These are phyloP conservation scores for Petrocephalus schoutedeni DNA, from an alignment of 2,797 vertebrate species.

Conservation along the genomic window DNA sequence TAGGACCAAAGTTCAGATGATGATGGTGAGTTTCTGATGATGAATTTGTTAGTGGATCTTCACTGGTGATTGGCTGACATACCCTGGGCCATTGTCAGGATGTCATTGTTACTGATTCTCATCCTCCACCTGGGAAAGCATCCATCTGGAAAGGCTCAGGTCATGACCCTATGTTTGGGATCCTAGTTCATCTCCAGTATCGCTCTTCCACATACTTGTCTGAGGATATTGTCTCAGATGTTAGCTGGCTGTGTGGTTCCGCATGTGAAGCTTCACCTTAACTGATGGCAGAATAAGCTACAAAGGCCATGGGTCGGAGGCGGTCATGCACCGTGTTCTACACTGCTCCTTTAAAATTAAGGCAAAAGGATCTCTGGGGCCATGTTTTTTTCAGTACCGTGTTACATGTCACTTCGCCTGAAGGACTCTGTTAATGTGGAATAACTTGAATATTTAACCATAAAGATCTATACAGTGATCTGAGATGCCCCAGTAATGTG, in stretches of 20 bases:
- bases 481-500: not conserved
- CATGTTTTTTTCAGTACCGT: not conserved
- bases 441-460: constrained; percentile 4
- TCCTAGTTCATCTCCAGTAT: not conserved
- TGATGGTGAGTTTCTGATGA: not conserved
- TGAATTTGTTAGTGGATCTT: not conserved
- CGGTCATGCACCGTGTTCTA: not conserved
- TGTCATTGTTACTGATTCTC: not conserved
- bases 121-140: not conserved
- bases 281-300: not conserved
- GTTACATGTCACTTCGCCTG: not conserved
- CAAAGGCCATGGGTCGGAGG: not conserved
- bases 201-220: not conserved
- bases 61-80: not conserved
- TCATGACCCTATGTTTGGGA: not conserved
- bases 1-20: not conserved
- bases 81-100: not conserved
- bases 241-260: not conserved
- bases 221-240: not conserved
- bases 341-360: not conserved
- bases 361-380: not conserved
- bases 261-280: not conserved
- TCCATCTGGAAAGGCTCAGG: not conserved
- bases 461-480: not conserved
- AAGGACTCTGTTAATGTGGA: not conserved